Percentiles rank a stretch among this genome's conserved stretches.
Conservation (phyloP, 2,113 vertebrate genomes). For the Penelope pileata region DNA sequence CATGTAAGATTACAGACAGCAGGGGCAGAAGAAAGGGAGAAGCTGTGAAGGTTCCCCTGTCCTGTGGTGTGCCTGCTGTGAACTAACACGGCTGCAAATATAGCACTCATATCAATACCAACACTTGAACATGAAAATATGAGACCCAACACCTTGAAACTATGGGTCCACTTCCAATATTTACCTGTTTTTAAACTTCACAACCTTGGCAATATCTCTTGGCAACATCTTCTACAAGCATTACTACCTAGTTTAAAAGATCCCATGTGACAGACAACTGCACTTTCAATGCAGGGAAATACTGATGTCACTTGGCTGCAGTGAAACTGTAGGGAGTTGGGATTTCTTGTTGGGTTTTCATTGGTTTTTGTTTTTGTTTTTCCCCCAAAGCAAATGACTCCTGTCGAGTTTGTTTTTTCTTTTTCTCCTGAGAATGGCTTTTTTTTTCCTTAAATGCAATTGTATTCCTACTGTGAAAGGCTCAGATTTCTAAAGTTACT, state of each 20-base stretch:
- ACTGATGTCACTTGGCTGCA: constrained; percentile 8
- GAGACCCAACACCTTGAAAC: not conserved
- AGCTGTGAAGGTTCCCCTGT: not conserved
- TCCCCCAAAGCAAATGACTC: not conserved
- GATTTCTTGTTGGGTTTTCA: not conserved
- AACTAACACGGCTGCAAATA: not conserved
- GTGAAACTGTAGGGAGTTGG: not conserved
- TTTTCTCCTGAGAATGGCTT: not conserved
- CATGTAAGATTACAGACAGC: not conserved
- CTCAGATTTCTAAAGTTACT: not conserved
- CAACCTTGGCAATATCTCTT: constrained; percentile 33
- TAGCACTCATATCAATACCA: not conserved
- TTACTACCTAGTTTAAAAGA: constrained; percentile 11
- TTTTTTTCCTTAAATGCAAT: not conserved
- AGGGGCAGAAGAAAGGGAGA: not conserved
- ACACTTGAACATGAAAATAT: not conserved
- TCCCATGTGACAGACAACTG: not conserved
- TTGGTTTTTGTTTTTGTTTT: not conserved
- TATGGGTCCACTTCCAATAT: not conserved
- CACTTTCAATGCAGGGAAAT: constrained; percentile 36
- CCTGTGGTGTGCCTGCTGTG: not conserved
- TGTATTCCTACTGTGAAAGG: not conserved
- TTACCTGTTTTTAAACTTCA: constrained; percentile 49
- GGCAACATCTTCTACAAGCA: constrained; percentile 20
- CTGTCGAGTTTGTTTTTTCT: not conserved